Evolutionary conservation across 1,140 invertebrate species (phyloP).

Genomic region (Dendroctonus ponderosae): DNA sequence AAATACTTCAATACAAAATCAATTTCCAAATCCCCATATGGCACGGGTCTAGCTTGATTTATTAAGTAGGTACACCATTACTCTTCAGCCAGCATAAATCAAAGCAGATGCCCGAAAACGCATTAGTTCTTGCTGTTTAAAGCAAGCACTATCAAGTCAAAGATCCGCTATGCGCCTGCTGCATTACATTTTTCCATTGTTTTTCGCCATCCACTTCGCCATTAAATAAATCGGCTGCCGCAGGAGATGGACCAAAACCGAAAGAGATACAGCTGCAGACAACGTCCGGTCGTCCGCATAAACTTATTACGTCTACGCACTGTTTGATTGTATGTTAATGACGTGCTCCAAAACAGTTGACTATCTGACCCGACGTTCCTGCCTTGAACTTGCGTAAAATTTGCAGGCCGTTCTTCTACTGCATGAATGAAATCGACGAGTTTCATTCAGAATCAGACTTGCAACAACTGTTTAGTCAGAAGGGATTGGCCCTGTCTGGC

Average conservation of each 20-base stretch:
- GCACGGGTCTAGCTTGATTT: too few species aligned
- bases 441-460: slow-evolving; percentile 23
- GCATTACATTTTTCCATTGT: slow-evolving; percentile 11
- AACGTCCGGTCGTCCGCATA: slow-evolving; percentile 16
- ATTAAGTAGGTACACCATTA: too few species aligned
- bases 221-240: slow-evolving; percentile 8
- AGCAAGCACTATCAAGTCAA: not conserved
- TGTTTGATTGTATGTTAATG: slow-evolving; percentile 25
- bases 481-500: too few species aligned
- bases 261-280: not conserved
- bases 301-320: slow-evolving; percentile 20
- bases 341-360: slow-evolving; percentile 17
- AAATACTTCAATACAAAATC: too few species aligned
- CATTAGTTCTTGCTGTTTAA: too few species aligned
- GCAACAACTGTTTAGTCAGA: slow-evolving; percentile 1
- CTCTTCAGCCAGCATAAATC: too few species aligned
- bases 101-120: too few species aligned
- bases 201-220: slow-evolving; percentile 4
- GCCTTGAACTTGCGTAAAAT: slow-evolving; percentile 29
- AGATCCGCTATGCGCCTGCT: not conserved
- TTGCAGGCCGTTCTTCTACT: slow-evolving; percentile 5
- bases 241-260: not conserved
- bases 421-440: slow-evolving; percentile 18
- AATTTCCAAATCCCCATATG: too few species aligned
- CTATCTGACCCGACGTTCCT: slow-evolving; percentile 26